Percentiles rank a stretch among this genome's conserved stretches.
These are phyloP conservation scores for Graptemys geographica DNA, from an alignment of 2,797 vertebrate genomes.

Conservation along the genomic window DNA sequence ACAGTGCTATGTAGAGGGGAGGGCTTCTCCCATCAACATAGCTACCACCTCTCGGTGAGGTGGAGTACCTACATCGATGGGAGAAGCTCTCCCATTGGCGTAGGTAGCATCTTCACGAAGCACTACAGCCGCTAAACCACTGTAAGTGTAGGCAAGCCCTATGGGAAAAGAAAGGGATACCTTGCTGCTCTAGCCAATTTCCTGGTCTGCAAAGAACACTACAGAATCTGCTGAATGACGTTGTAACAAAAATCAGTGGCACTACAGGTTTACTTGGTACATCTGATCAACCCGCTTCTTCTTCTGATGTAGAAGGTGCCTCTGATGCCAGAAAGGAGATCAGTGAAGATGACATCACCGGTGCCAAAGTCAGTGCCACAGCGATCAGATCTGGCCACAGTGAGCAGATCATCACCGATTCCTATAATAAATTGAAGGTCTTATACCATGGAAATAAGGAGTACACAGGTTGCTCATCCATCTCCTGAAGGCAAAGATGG, in stretches of 20 bases:
- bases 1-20: not conserved
- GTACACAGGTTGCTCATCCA: too few relatives aligned
- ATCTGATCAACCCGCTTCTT: not conserved
- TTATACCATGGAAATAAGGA: too few relatives aligned
- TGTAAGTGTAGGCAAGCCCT: not conserved
- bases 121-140: not conserved
- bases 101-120: not conserved
- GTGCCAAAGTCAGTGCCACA: not conserved
- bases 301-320: not conserved
- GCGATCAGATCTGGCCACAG: not conserved
- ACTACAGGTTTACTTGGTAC: not conserved
- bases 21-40: not conserved
- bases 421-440: too few relatives aligned
- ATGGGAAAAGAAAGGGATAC: not conserved
- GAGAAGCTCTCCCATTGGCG: not conserved
- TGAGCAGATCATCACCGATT: not conserved
- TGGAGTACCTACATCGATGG: not conserved
- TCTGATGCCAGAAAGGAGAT: not conserved
- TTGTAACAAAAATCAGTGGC: not conserved
- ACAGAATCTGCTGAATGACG: not conserved
- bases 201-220: not conserved
- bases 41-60: not conserved
- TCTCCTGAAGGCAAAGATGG: too few relatives aligned
- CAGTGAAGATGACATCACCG: not conserved
- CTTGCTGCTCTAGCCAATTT: not conserved